Base-by-base conservation (phyloP, 2,888 invertebrate genomes). In the Acrocyrtus sp. region DNA sequence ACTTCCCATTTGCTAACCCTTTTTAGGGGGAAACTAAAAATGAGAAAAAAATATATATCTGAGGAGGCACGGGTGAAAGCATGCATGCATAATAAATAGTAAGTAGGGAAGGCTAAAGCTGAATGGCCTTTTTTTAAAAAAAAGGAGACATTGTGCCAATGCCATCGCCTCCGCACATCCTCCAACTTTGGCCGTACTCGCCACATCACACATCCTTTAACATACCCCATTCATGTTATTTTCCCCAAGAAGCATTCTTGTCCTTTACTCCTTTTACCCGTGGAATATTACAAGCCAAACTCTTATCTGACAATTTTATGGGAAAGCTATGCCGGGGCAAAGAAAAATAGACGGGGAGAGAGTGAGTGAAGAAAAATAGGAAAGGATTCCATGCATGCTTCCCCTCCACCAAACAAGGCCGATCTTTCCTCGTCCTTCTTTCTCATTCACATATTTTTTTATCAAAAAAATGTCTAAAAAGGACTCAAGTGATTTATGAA, bases 271-370 rank as follows among this genome's bases (percentile, higher is more conserved):
- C 21, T 29, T 60, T 26, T 47, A 22, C 34, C n/a, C n/a, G 24
- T 27, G 53, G 12, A 58, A 58, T 61, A 61, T 61, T 51, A 45
- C 26, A 15, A 43, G 39, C 39, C 43, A 58, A 58, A n/a, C 45
- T 58, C 75, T 79, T 79, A 79, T 79, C 78, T 76, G 79, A 78
- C 78, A 74, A n/a, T 77, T 79, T 79, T 79, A 79, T 79, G 79
- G 76, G 67, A 70, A 67, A 72, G n/a, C n/a, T n/a, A n/a, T n/a
- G n/a, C n/a, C n/a, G n/a, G n/a, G n/a, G n/a, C n/a, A n/a, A n/a
- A n/a, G n/a, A n/a, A n/a, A n/a, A n/a, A n/a, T n/a, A n/a, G n/a
- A n/a, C n/a, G n/a, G n/a, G n/a, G n/a, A n/a, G n/a, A n/a, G n/a
- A n/a, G n/a, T n/a, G n/a, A n/a, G n/a, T n/a, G n/a, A 68, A 61